Evolutionary conservation across 2,113 vertebrate genomes (phyloP).

Genomic region (Paradoxurus hermaphroditus): DNA sequence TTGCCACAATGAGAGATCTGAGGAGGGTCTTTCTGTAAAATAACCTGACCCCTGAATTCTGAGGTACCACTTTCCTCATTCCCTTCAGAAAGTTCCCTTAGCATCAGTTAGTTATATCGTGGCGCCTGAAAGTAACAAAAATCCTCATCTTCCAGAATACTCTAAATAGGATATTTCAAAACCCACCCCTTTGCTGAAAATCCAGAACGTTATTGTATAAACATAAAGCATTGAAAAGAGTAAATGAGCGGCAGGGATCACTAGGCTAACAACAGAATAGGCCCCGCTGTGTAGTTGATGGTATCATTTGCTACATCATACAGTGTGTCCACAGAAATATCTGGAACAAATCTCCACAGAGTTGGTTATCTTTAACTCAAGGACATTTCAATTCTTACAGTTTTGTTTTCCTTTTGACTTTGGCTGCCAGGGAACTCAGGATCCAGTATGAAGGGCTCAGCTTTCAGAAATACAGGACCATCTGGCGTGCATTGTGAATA

Average conservation of each 20-base stretch:
- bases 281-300: neutral
- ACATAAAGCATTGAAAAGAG: neutral
- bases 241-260: neutral
- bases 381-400: neutral
- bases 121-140: neutral
- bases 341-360: neutral
- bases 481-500: neutral
- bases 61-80: neutral
- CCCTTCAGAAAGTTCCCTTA: neutral
- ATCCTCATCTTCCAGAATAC: neutral
- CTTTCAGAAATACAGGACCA: neutral
- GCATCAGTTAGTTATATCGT: neutral
- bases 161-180: neutral
- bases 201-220: neutral
- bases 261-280: neutral
- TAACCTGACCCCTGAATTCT: neutral
- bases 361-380: neutral
- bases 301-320: neutral
- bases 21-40: neutral
- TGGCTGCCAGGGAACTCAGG: neutral
- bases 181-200: neutral
- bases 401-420: constrained; percentile 6
- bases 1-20: neutral
- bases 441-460: neutral
- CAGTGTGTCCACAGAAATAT: neutral